A percentile compares a stretch with the other conserved stretches of the same genome.
phyloP scores from a whole-genome alignment of 2,888 invertebrate species.

The Caenorhabditis doughertyi region DNA sequence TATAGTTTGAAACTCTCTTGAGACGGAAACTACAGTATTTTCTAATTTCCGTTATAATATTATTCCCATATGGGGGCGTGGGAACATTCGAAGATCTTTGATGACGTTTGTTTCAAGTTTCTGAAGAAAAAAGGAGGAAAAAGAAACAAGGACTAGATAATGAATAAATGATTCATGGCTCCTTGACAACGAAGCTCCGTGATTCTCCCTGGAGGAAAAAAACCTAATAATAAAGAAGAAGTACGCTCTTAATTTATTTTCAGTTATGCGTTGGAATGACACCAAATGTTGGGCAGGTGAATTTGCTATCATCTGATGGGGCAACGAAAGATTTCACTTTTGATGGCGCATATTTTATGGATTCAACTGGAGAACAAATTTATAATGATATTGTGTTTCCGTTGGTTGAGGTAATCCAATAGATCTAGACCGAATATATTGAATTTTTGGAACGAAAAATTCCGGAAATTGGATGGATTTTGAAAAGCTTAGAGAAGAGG shows the following conservation, averaged over 20 bases:
- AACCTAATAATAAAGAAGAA: not conserved
- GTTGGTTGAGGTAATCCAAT: constrained; percentile 88
- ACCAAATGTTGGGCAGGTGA: constrained; percentile 86
- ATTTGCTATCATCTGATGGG: constrained; percentile 86
- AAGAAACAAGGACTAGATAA: not conserved
- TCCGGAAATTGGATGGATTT: not conserved
- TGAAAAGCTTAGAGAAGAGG: too few species aligned
- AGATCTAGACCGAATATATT: not conserved
- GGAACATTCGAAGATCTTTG: not conserved
- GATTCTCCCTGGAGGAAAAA: not conserved
- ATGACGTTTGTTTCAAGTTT: not conserved
- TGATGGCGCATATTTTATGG: constrained; percentile 90
- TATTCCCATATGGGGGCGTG: constrained; percentile 14
- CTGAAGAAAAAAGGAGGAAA: not conserved
- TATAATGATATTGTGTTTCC: constrained; percentile 93
- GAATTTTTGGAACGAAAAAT: not conserved
- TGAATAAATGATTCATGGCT: not conserved
- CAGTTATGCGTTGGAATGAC: constrained; percentile 86
- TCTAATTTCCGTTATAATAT: not conserved
- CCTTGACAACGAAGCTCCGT: not conserved
- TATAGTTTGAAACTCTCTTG: not conserved
- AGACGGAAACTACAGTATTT: not conserved
- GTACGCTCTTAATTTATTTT: not conserved
- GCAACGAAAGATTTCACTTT: constrained; percentile 87
- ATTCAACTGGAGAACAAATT: constrained; percentile 90